Evolutionary conservation across 2,113 vertebrate genomes (phyloP).

Genomic region (Merops nubicus): DNA sequence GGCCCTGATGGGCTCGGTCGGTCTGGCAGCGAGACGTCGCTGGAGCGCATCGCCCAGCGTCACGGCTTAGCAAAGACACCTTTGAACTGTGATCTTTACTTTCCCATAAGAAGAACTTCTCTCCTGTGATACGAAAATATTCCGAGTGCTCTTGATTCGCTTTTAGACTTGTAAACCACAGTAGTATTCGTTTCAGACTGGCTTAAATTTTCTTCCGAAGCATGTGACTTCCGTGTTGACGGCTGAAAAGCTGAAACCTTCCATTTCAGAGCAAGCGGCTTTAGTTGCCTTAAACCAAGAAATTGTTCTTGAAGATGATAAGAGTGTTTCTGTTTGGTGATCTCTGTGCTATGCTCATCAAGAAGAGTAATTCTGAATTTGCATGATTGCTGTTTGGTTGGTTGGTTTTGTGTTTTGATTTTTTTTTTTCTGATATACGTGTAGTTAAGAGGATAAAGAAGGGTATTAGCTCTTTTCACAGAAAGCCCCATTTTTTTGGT

Average conservation of each 20-base stretch:
- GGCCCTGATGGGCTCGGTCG: background rate
- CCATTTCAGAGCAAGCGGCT: background rate
- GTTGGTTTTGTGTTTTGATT: rapidly evolving
- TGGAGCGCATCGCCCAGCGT: background rate
- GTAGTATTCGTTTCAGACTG: background rate
- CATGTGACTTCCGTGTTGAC: background rate
- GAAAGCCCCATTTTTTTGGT: background rate
- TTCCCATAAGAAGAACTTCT: background rate
- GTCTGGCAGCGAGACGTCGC: rapidly evolving
- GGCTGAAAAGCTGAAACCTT: background rate
- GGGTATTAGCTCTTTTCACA: background rate
- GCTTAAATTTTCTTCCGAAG: background rate
- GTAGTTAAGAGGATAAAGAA: background rate
- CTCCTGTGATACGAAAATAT: background rate
- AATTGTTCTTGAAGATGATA: background rate
- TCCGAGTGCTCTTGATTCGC: background rate
- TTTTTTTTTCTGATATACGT: rapidly evolving
- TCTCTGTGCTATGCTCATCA: background rate
- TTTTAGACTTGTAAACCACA: background rate
- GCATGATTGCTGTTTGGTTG: background rate
- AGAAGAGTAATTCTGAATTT: rapidly evolving
- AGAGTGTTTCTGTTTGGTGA: background rate
- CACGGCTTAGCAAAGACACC: background rate
- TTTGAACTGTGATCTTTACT: background rate
- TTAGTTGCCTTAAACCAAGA: background rate